Conservation (phyloP, 2,888 invertebrate species). For the Sesia bembeciformis region DNA sequence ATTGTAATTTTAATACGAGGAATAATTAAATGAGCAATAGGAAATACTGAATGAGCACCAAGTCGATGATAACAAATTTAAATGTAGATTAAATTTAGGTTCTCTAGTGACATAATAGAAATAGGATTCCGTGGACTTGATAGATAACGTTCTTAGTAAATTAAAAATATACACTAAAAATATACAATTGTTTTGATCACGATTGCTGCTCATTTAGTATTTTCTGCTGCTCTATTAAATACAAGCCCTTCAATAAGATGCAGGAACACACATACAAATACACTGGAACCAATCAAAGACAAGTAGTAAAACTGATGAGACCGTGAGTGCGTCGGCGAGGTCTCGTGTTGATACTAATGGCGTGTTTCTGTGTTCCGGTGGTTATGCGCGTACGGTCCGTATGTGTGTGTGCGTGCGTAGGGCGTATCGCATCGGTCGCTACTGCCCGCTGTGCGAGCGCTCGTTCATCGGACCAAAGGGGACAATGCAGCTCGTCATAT, state of each 20-base stretch:
- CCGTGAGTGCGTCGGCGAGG: slow-evolving; percentile 10
- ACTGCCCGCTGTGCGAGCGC: slow-evolving; percentile 81
- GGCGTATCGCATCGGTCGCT: slow-evolving; percentile 82
- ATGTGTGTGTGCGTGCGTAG: slow-evolving; percentile 69
- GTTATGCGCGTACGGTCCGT: slow-evolving; percentile 62
- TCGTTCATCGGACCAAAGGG: slow-evolving; percentile 80
- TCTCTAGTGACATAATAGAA: no score
- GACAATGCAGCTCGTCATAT: slow-evolving; percentile 77
- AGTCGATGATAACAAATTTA: no score
- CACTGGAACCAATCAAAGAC: slow-evolving; percentile 19
- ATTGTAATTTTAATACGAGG: no score
- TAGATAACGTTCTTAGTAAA: no score
- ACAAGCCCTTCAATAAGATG: not conserved
- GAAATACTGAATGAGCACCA: no score
- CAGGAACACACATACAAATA: not conserved
- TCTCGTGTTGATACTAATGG: slow-evolving; percentile 58
- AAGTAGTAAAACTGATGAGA: slow-evolving; percentile 42
- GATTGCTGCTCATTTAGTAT: no score
- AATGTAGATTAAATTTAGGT: no score
- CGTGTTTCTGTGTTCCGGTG: slow-evolving; percentile 73
- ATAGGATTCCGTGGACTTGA: no score
- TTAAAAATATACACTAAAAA: no score
- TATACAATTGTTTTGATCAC: no score
- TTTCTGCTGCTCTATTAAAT: not conserved
- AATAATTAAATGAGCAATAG: no score